These are phyloP conservation scores for Phalangium opilio DNA, from an alignment of 2,888 invertebrate genomes.

Conservation along the genomic window DNA sequence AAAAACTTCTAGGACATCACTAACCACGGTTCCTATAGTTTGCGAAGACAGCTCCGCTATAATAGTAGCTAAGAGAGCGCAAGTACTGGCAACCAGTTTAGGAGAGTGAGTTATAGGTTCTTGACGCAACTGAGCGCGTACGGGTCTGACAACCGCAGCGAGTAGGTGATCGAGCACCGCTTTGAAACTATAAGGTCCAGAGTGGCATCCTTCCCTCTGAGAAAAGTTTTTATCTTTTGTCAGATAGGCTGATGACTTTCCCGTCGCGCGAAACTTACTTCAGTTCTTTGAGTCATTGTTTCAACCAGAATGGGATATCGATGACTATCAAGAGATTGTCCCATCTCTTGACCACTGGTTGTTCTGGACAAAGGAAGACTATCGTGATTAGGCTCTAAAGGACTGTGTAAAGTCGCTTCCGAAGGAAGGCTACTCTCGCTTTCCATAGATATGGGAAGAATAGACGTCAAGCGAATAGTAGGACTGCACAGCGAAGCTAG, in stretches of 20 bases:
- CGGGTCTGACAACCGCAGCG: slow-evolving; percentile 64
- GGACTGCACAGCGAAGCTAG: slow-evolving; percentile 70
- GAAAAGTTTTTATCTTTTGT: no score
- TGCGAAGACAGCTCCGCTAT: slow-evolving; percentile 73
- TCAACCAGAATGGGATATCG: slow-evolving; percentile 60
- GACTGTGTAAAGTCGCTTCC: slow-evolving; percentile 20
- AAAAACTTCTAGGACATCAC: slow-evolving; percentile 24
- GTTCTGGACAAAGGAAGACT: slow-evolving; percentile 30
- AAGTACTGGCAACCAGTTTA: slow-evolving; percentile 36
- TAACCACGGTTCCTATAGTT: slow-evolving; percentile 55
- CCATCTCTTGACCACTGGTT: slow-evolving; percentile 13
- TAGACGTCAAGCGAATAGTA: slow-evolving; percentile 52
- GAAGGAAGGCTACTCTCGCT: slow-evolving; percentile 23
- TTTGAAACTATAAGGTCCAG: slow-evolving; percentile 46
- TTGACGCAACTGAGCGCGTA: slow-evolving; percentile 41
- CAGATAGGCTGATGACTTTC: no score
- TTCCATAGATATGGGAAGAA: slow-evolving; percentile 51
- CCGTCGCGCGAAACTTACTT: slow-evolving; percentile 25
- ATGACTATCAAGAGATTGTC: slow-evolving; percentile 25
- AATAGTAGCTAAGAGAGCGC: slow-evolving; percentile 51
- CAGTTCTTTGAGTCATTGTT: slow-evolving; percentile 55
- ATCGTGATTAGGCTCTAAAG: slow-evolving; percentile 13
- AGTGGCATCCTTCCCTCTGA: slow-evolving; percentile 24
- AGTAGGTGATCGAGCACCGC: slow-evolving; percentile 69
- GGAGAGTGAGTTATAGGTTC: slow-evolving; percentile 30